Evolutionary conservation across 2,797 vertebrate species (phyloP).

Genomic region (Sardinella longiceps): DNA sequence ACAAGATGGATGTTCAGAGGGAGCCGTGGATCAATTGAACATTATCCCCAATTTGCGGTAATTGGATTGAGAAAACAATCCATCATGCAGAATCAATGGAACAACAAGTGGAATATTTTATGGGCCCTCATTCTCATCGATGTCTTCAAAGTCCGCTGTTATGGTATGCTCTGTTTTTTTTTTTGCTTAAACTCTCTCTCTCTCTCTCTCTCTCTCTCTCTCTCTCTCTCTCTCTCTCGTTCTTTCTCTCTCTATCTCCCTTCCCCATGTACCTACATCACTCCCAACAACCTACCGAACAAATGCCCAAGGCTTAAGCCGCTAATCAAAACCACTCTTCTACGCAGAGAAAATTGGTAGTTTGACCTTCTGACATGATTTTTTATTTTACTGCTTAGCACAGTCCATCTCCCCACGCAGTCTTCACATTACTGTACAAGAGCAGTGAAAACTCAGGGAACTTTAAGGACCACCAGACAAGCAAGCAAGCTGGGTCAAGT

Average conservation of each 20-base stretch:
- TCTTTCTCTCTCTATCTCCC: constrained; percentile 29
- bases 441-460: not conserved
- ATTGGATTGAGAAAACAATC: constrained; percentile 64
- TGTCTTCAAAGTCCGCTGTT: constrained; percentile 46
- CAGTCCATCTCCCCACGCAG: not conserved
- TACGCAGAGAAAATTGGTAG: not conserved
- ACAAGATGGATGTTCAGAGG: constrained; percentile 60
- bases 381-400: not conserved
- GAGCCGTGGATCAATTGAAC: constrained; percentile 61
- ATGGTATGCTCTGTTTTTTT: constrained; percentile 43
- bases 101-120: constrained; percentile 56
- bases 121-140: constrained; percentile 47
- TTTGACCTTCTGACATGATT: constrained; percentile 6
- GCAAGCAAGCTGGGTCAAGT: not conserved
- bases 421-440: not conserved
- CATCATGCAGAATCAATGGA: constrained; percentile 61
- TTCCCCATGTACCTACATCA: not conserved
- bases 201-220: not conserved
- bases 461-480: not conserved
- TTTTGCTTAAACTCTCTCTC: too few species aligned
- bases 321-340: constrained; percentile 15
- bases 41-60: constrained; percentile 64
- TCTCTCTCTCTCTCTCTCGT: constrained; percentile 33
- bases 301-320: constrained; percentile 11
- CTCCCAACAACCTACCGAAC: not conserved